phyloP scores from a whole-genome alignment of 2,888 invertebrate species.

The Vannuccia rotundouncinata region DNA sequence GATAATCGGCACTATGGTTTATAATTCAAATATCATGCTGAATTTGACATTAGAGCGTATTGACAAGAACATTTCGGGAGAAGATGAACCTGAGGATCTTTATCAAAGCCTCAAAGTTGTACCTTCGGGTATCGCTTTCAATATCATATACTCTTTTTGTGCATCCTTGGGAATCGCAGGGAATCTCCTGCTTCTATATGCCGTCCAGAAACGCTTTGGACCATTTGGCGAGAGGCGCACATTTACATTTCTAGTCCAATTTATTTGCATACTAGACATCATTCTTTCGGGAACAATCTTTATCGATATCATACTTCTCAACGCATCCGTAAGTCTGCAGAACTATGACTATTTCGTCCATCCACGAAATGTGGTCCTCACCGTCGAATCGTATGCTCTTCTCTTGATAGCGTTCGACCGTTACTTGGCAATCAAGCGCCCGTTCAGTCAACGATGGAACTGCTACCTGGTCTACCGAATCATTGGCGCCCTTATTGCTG shows the following conservation, averaged over 20 bases:
- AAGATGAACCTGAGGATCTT: not conserved
- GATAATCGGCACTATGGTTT: too few species aligned
- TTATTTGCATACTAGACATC: conserved; percentile 3
- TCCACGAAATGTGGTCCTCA: conserved; percentile 7
- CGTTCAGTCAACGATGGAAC: conserved; percentile 4
- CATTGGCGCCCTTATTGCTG: not conserved
- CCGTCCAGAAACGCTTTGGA: not conserved
- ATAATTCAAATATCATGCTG: not conserved
- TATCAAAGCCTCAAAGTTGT: not conserved
- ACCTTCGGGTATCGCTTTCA: not conserved
- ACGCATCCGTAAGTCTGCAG: not conserved
- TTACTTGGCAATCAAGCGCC: not conserved
- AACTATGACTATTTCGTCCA: conserved; percentile 4
- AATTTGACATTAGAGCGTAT: not conserved
- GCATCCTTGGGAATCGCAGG: not conserved
- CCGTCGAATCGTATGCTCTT: not conserved
- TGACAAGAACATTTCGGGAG: not conserved
- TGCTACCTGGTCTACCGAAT: not conserved
- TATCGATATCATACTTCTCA: not conserved
- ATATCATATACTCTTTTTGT: not conserved
- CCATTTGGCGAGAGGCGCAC: conserved; percentile 9
- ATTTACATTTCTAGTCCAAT: not conserved
- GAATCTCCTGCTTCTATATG: not conserved
- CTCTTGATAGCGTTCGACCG: not conserved
- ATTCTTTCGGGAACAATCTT: not conserved